Evolutionary conservation across 2,888 invertebrate genomes (phyloP), one percentile per base, ranked within the genome.

Genomic region (Diplolepis rosae): DNA sequence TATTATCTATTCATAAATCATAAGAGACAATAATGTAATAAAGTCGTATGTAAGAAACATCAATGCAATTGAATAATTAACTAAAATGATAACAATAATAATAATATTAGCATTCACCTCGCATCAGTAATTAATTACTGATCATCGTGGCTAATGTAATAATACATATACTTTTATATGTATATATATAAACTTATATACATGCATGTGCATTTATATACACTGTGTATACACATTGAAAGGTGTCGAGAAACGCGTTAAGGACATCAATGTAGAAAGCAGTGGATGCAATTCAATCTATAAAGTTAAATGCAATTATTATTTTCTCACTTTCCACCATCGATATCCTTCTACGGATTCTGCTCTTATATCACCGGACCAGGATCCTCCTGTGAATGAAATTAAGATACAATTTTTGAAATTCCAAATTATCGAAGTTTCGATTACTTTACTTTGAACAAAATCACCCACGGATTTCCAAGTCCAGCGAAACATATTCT

Each of bases 201-300:
- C 69, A 66, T 74, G 73, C 35, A 61, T 39, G 27, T 61, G 39
- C 39, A 61, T 61, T 68, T 70, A 76, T 79, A 27, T 73, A 79
- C 73, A 76, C 56, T 75, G 77, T 76, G 68, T 75, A 78, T 76
- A 77, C 65, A 73, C 74, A 76, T 77, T 69, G 69, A 75, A 79
- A 77, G 67, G 66, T 30, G 27, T 48, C 22, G 6, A 35, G 22
- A 32, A n/a, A 6, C 30, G 22, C 11, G 24, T 35, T 1, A 56
- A 56, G 9, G 22, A 39, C 11, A 7, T 56, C 56, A 32, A 24
- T 35, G 18, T 11, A 4, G 32, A 35, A 13, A 61, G 39, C 24
- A 61, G 6, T 39, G 13, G 24, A 24, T 7, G 52, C 27, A 30
- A 52, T 35, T n/a, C 2, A 13, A 56, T 39, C 56, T 15, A 56